phyloP scores from a whole-genome alignment of 2,113 vertebrate species.

The Bagarius yarrelli region DNA sequence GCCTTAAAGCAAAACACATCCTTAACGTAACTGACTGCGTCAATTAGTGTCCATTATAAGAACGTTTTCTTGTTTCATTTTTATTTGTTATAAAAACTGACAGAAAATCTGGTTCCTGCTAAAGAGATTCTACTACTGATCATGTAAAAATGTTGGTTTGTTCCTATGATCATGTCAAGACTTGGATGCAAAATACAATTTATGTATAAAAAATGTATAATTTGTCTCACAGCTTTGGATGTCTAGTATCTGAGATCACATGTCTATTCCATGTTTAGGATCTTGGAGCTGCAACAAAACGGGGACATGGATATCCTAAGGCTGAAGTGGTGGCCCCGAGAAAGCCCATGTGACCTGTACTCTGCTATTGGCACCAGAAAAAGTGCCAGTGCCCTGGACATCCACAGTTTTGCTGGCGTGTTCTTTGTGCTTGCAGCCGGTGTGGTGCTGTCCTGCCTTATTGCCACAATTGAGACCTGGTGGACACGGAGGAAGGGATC shows the following conservation, averaged over 20 bases:
- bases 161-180: background rate
- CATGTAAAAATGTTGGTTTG: background rate
- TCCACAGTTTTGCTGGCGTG: slow-evolving; percentile 96
- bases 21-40: too few relatives aligned
- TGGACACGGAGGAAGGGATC: slow-evolving; percentile 97
- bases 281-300: slow-evolving; percentile 96
- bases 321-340: slow-evolving; percentile 97
- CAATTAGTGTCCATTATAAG: too few relatives aligned
- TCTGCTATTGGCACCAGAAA: slow-evolving; percentile 86
- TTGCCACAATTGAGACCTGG: slow-evolving; percentile 98
- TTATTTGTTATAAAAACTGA: too few relatives aligned
- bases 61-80: too few relatives aligned
- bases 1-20: too few relatives aligned
- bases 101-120: too few relatives aligned
- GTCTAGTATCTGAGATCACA: background rate
- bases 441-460: slow-evolving; percentile 95
- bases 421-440: slow-evolving; percentile 96
- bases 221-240: background rate
- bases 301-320: slow-evolving; percentile 96
- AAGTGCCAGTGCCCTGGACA: slow-evolving; percentile 89
- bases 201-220: background rate
- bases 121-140: too few relatives aligned
- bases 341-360: slow-evolving; percentile 91
- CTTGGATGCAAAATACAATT: background rate
- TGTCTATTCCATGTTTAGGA: slow-evolving; percentile 69